Evolutionary conservation across 2,888 invertebrate genomes (phyloP).

Genomic region (Synanthedon vespiformis): DNA sequence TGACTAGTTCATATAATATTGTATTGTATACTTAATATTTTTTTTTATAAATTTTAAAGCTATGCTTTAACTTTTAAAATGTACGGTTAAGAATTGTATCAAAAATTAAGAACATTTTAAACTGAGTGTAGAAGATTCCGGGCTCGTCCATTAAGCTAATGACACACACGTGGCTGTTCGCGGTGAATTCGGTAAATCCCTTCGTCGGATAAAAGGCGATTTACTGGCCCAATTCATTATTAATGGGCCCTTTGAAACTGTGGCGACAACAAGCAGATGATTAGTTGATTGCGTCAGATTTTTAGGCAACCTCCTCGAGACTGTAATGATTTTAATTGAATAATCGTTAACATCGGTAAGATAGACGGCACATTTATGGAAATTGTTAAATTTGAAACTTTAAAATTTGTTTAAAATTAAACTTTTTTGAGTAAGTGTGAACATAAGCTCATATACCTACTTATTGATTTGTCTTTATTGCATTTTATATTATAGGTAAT

Average conservation of each 20-base stretch:
- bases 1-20: no score
- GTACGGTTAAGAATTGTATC: no score
- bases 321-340: not conserved
- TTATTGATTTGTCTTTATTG: no score
- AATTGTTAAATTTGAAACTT: no score
- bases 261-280: constrained; percentile 42
- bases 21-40: no score
- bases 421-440: no score
- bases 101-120: not conserved
- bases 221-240: constrained; percentile 64
- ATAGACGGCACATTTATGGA: not conserved
- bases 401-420: no score
- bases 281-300: constrained; percentile 50
- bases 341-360: not conserved
- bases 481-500: no score
- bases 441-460: no score
- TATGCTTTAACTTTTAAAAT: no score
- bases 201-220: constrained; percentile 60
- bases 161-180: constrained; percentile 54
- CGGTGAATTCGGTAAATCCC: constrained; percentile 46
- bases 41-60: no score
- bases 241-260: constrained; percentile 54
- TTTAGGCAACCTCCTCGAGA: constrained; percentile 16
- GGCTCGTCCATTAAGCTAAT: constrained; percentile 57
- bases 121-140: constrained; percentile 31